These are phyloP conservation scores for Bicyclus anynana DNA, from an alignment of 1,140 invertebrate species.

Conservation along the genomic window DNA sequence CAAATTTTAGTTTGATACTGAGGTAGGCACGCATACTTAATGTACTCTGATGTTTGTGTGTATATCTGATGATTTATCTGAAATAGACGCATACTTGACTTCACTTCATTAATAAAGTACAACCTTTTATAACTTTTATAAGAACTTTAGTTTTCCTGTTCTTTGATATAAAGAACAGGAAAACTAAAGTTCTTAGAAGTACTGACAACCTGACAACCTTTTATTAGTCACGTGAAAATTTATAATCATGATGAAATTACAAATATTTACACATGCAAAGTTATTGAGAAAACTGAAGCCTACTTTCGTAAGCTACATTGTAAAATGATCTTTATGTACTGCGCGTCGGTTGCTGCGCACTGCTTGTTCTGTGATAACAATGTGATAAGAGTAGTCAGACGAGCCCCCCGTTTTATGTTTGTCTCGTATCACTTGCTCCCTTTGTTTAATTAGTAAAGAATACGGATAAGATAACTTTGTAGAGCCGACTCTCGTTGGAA, in stretches of 20 bases:
- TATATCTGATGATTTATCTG: too few species aligned
- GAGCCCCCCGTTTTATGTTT: constrained; percentile 46
- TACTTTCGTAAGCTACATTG: constrained; percentile 11
- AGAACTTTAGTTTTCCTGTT: too few species aligned
- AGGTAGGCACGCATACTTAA: too few species aligned
- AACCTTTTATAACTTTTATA: too few species aligned
- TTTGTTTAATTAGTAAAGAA: constrained; percentile 40
- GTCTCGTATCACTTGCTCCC: constrained; percentile 30
- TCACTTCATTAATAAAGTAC: too few species aligned
- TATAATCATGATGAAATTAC: constrained; percentile 13
- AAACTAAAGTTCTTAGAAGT: not conserved
- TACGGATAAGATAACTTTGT: constrained; percentile 45
- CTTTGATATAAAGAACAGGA: too few species aligned
- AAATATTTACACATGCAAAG: constrained; percentile 6
- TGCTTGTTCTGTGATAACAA: constrained; percentile 19
- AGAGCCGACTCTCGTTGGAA: constrained; percentile 12
- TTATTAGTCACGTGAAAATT: constrained; percentile 2
- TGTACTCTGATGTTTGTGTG: too few species aligned
- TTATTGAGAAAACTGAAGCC: constrained; percentile 1
- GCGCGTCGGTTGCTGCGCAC: constrained; percentile 13
- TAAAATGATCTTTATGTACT: constrained; percentile 11
- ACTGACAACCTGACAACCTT: not conserved
- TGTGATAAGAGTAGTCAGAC: constrained; percentile 31
- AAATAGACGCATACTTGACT: too few species aligned
- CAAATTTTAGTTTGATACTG: too few species aligned